These are phyloP conservation scores for Achatina immaculata DNA, from an alignment of 1,140 invertebrate species.

Conservation along the genomic window DNA sequence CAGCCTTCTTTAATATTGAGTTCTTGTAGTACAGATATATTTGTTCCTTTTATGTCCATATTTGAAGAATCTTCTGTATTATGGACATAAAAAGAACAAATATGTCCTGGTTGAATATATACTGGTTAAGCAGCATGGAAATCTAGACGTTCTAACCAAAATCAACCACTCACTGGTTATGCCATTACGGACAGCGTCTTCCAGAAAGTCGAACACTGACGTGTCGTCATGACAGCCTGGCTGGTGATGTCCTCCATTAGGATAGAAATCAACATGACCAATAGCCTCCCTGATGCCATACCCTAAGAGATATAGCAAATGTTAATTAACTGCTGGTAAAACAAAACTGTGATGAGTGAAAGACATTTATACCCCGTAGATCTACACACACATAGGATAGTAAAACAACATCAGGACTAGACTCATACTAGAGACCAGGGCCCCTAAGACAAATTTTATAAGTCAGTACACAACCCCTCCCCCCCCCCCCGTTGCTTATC, in stretches of 20 bases:
- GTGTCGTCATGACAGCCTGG: conserved; percentile 61
- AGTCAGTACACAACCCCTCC: no score
- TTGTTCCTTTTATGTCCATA: no score
- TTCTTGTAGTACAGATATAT: no score
- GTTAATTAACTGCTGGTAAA: not conserved
- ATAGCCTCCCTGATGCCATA: conserved; percentile 55
- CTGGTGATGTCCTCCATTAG: conserved; percentile 68
- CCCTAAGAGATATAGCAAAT: conserved; percentile 44
- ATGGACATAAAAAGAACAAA: no score
- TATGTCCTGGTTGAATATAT: no score
- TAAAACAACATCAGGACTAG: not conserved
- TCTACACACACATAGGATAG: not conserved
- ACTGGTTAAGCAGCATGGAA: no score
- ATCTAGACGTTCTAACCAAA: no score
- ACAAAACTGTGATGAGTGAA: not conserved
- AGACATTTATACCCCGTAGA: not conserved
- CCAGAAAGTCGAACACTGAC: conserved; percentile 47
- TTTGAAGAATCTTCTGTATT: no score
- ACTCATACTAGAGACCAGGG: not conserved
- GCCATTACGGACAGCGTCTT: conserved; percentile 43
- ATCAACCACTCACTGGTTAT: conserved; percentile 41
- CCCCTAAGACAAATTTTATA: not conserved
- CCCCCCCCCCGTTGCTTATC: no score
- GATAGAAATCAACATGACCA: conserved; percentile 88
- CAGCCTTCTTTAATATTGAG: no score